Evolutionary conservation across 2,113 vertebrate genomes (phyloP).

Genomic region (cattle (Bos taurus)): DNA sequence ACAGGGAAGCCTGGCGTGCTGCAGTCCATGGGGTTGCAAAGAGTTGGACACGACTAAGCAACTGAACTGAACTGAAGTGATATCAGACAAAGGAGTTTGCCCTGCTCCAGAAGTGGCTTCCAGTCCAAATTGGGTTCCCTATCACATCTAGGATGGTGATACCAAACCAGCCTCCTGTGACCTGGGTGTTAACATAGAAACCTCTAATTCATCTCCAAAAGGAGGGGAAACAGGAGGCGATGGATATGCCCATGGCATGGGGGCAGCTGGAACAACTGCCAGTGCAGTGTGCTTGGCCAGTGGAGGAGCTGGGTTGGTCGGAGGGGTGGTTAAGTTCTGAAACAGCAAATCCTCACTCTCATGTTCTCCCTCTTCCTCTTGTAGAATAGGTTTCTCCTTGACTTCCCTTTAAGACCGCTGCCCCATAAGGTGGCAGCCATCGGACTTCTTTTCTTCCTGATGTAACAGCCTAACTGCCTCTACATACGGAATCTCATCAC

Average conservation of each 20-base stretch:
- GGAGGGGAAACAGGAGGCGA: neutral
- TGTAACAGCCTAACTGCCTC: neutral
- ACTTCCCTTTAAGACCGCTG: neutral
- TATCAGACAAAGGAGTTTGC: neutral
- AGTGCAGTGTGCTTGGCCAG: neutral
- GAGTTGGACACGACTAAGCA: accelerated
- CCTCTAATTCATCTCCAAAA: neutral
- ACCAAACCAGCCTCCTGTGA: neutral
- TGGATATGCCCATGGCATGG: neutral
- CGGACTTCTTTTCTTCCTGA: neutral
- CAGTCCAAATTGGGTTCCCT: neutral
- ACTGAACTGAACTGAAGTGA: neutral
- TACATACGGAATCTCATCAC: neutral
- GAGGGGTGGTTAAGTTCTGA: neutral
- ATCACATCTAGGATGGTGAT: neutral
- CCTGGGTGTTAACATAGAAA: neutral
- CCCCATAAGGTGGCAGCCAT: neutral
- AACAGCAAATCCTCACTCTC: neutral
- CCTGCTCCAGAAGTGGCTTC: neutral
- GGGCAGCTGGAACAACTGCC: neutral
- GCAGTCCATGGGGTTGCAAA: neutral
- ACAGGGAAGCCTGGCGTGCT: neutral
- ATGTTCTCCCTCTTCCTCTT: neutral
- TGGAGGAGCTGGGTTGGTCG: neutral
- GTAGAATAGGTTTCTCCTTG: neutral